phyloP scores from a whole-genome alignment of 1,140 invertebrate species.

The Holcopasites calliopsidis region DNA sequence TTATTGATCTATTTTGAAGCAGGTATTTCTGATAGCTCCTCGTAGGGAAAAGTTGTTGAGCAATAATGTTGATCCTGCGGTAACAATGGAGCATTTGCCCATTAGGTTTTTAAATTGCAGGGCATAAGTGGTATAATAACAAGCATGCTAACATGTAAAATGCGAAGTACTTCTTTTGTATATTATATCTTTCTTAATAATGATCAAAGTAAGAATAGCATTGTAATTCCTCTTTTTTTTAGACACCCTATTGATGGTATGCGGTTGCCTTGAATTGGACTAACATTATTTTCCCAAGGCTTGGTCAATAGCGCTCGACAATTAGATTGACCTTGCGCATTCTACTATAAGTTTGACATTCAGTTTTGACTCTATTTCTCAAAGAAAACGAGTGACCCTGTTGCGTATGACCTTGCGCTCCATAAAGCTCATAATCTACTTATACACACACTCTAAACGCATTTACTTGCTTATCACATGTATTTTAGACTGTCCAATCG shows the following conservation, averaged over 20 bases:
- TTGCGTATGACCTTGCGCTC: background rate
- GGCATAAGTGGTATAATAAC: constrained; percentile 5
- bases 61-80: background rate
- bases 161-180: background rate
- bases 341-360: too few species aligned
- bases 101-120: background rate
- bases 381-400: background rate
- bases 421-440: background rate
- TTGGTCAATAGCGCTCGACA: background rate
- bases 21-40: background rate
- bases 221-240: background rate
- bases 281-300: background rate
- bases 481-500: background rate
- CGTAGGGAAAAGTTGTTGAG: background rate
- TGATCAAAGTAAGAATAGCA: background rate
- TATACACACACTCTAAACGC: background rate
- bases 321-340: background rate
- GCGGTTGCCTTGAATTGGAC: background rate
- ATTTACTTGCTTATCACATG: background rate
- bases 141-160: background rate
- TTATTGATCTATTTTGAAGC: background rate
- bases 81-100: background rate
- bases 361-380: background rate
- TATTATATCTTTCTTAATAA: background rate
- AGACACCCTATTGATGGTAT: background rate